Conservation (phyloP, 2,888 invertebrate species). For the Sinotaia quadrata region DNA sequence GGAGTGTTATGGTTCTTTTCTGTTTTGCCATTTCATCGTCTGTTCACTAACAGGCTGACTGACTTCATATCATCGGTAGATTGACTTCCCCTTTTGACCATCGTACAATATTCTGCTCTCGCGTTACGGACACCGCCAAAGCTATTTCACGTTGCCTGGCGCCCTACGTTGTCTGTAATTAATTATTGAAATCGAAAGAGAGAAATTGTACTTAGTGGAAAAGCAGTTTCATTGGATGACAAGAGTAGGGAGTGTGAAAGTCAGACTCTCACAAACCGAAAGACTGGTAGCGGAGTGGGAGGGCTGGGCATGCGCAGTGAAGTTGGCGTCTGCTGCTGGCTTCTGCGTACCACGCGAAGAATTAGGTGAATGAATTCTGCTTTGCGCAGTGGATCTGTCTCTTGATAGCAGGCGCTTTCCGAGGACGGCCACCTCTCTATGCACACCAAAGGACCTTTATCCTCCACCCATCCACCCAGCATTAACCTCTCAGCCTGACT, state of each 20-base stretch:
- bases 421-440: neutral
- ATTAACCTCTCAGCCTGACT: neutral
- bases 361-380: slow-evolving; percentile 12
- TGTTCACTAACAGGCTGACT: too few relatives aligned
- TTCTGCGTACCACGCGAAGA: slow-evolving; percentile 6
- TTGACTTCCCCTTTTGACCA: too few relatives aligned
- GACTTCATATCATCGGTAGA: too few relatives aligned
- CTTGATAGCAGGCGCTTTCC: too few relatives aligned
- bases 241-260: too few relatives aligned
- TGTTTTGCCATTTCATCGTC: too few relatives aligned
- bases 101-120: too few relatives aligned
- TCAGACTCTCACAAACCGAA: too few relatives aligned
- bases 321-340: neutral
- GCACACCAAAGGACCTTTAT: neutral
- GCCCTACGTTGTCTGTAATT: neutral
- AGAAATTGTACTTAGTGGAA: slow-evolving; percentile 14
- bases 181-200: slow-evolving; percentile 14
- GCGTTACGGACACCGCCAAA: neutral
- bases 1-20: too few relatives aligned
- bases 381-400: too few relatives aligned
- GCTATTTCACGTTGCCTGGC: neutral
- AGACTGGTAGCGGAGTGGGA: too few relatives aligned
- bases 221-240: slow-evolving; percentile 13
- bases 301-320: neutral
- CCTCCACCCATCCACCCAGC: neutral